phyloP scores from a whole-genome alignment of 2,888 invertebrate genomes.

The Unio pictorum region DNA sequence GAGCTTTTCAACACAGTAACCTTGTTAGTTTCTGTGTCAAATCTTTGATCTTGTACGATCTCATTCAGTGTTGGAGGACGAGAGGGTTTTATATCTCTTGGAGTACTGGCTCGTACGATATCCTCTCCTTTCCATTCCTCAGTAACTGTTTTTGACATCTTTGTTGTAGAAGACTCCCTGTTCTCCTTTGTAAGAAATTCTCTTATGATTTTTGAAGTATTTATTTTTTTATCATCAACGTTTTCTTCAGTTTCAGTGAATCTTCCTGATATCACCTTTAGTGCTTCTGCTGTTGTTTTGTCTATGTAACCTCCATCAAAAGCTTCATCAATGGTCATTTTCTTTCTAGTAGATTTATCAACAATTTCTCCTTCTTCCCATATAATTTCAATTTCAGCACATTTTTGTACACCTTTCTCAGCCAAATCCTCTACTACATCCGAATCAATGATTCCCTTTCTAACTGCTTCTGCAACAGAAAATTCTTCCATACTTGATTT shows the following conservation, averaged over 20 bases:
- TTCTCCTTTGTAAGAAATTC: conserved; percentile 16
- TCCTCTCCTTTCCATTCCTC: not conserved
- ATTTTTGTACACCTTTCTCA: conserved; percentile 32
- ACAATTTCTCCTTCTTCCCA: conserved; percentile 79
- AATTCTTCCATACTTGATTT: conserved; percentile 79
- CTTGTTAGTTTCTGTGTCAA: conserved; percentile 26
- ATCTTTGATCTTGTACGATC: conserved; percentile 24
- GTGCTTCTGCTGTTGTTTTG: conserved; percentile 48
- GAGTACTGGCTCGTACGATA: not conserved
- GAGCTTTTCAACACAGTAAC: conserved; percentile 32
- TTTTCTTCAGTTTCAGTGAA: conserved; percentile 16
- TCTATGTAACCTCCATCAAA: conserved; percentile 53
- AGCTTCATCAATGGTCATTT: conserved; percentile 86
- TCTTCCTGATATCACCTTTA: conserved; percentile 35
- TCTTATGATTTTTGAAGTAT: conserved; percentile 1
- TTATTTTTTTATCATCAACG: conserved; percentile 2
- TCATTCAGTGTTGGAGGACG: conserved; percentile 26
- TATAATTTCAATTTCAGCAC: conserved; percentile 76
- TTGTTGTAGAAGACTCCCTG: conserved; percentile 12
- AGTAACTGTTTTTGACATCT: conserved; percentile 13
- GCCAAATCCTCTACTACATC: conserved; percentile 77
- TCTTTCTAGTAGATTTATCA: conserved; percentile 78
- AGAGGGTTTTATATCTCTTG: conserved; percentile 1
- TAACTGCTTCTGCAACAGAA: conserved; percentile 85
- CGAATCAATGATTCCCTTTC: conserved; percentile 76